phyloP scores from a whole-genome alignment of 2,113 vertebrate species.

The Sapajus apella region DNA sequence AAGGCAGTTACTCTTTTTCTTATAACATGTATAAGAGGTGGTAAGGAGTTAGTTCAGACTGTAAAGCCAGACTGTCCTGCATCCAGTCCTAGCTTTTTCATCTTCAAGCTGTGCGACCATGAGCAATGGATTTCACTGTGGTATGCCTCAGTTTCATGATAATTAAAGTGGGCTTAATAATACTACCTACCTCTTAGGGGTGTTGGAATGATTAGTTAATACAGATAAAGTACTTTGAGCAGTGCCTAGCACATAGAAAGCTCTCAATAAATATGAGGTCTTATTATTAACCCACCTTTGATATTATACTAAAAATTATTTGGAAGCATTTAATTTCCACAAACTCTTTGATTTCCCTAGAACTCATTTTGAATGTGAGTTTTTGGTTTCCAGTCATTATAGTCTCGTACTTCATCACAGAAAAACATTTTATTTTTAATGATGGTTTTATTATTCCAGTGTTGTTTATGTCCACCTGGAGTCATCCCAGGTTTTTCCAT shows the following conservation, averaged over 20 bases:
- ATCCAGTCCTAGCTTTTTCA: constrained; percentile 27
- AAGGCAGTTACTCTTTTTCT: constrained; percentile 13
- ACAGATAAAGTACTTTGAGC: background rate
- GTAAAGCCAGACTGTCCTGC: background rate
- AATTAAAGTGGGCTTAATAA: constrained; percentile 22
- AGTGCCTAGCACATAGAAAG: background rate
- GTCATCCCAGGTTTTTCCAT: constrained; percentile 35
- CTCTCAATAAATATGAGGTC: background rate
- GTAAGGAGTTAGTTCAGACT: background rate
- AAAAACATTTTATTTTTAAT: constrained; percentile 54
- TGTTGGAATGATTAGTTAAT: constrained; percentile 32
- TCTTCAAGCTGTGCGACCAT: background rate
- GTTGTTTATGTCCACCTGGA: constrained; percentile 46
- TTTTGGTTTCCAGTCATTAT: constrained; percentile 67
- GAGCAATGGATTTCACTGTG: background rate
- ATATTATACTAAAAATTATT: constrained; percentile 58
- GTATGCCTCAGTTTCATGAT: constrained; percentile 31
- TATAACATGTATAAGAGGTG: background rate
- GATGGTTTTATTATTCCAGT: constrained; percentile 50
- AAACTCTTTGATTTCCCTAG: constrained; percentile 41
- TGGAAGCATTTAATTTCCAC: constrained; percentile 62
- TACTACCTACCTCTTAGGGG: background rate
- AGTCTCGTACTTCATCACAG: constrained; percentile 24
- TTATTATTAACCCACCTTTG: constrained; percentile 46
- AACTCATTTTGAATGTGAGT: constrained; percentile 2